These are phyloP conservation scores for Amphilophus citrinellus DNA, from an alignment of 2,113 vertebrate species.

Conservation along the genomic window DNA sequence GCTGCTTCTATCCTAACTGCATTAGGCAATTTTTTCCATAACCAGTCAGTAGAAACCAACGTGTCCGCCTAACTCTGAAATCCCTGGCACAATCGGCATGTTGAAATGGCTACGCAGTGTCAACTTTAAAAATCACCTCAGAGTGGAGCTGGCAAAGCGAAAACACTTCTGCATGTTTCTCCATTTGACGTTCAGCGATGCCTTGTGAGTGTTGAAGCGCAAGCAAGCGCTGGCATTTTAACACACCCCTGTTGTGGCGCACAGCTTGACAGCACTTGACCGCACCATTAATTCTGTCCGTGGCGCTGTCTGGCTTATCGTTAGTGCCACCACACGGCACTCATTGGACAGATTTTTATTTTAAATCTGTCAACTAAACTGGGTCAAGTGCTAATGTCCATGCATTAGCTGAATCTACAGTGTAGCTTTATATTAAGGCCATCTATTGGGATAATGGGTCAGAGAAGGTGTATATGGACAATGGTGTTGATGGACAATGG, in stretches of 20 bases:
- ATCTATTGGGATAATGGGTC: no score
- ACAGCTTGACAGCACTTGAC: background rate
- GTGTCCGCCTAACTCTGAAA: background rate
- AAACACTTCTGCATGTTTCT: background rate
- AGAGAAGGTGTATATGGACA: no score
- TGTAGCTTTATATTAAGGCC: background rate
- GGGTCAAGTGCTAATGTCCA: background rate
- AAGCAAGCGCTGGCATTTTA: background rate
- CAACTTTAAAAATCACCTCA: no score
- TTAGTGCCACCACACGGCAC: background rate
- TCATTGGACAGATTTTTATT: background rate
- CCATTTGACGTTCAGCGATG: background rate
- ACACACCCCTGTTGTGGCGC: background rate
- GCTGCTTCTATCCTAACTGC: background rate
- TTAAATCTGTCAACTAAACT: background rate
- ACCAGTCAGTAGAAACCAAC: accelerated
- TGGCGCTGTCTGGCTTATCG: accelerated
- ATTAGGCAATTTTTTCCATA: background rate
- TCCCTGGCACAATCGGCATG: no score
- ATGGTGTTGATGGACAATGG: no score
- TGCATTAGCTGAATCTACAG: background rate
- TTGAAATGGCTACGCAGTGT: no score
- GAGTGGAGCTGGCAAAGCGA: background rate
- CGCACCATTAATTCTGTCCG: background rate
- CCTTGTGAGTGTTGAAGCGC: background rate